Base-by-base conservation (phyloP, 2,113 vertebrate genomes). In the Orthonyx spaldingii region DNA sequence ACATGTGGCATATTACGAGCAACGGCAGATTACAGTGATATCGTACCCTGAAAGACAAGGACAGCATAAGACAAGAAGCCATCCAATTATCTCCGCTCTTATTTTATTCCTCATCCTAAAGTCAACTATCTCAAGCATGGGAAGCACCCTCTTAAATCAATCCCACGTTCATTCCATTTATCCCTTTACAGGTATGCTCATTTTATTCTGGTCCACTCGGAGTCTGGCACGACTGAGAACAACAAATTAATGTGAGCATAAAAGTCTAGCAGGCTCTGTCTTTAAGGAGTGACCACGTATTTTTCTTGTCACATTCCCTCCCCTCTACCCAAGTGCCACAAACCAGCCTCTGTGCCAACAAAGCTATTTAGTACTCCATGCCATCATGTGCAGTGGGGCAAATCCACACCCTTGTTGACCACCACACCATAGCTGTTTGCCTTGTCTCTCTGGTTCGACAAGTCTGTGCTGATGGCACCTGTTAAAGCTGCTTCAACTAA, bases 401-500 rank as follows among this genome's bases (percentile, higher is more conserved):
- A 85, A 96, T 88, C 83, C 92, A 88, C 92, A 94, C 80, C 90
- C 85, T 74, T 74, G 57, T 92, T 93, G 97, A 96, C 94, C 97
- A 92, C 26, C 14, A 49, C 70, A 72, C 66, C 78, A 68, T 78
- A 68, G 87, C 16, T 97, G 96, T 98, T 97, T 97, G 96, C 76
- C 13, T 74, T 92, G 89, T 90, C 94, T 97, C 96, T 97, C 95
- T 94, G 97, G 96, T 97, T 97, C 94, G 89, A 96, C 94, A 89
- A 96, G 95, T 96, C 96, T 94, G 87, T 64, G 93, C 88, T 81
- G 46, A 97, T 63, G 95, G 97, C 98, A 98, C 98, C 98, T 98
- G 98, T 96, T 97, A 97, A 97, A 98, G 97, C 98, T 94, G 97
- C 96, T 97, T 98, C 96, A 94, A 97, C 97, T 98, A 97, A 98